These are phyloP conservation scores for Erannis defoliaria DNA, from an alignment of 2,888 invertebrate species.

Conservation along the genomic window DNA sequence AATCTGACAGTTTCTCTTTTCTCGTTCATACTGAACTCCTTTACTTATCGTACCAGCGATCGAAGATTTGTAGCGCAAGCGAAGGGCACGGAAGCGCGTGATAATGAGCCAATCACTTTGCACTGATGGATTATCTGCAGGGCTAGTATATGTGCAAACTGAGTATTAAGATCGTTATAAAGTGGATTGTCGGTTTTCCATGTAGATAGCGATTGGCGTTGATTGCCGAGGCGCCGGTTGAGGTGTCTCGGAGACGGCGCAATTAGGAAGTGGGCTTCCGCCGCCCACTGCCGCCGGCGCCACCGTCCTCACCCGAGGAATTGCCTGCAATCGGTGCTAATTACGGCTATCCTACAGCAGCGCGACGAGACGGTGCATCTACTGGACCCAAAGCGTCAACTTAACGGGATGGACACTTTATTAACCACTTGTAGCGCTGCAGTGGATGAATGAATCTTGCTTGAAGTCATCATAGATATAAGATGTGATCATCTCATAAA, in stretches of 20 bases:
- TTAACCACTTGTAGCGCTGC: constrained; percentile 22
- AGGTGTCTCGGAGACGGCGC: constrained; percentile 80
- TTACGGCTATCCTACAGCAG: constrained; percentile 66
- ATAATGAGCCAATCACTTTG: constrained; percentile 36
- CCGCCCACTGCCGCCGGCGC: constrained; percentile 82
- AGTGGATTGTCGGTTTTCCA: constrained; percentile 58
- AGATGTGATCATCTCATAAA: neutral
- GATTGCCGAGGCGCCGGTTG: constrained; percentile 84
- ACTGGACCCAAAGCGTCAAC: constrained; percentile 31
- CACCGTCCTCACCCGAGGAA: constrained; percentile 77
- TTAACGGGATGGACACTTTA: constrained; percentile 40
- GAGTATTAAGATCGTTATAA: constrained; percentile 47
- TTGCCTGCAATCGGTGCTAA: constrained; percentile 80
- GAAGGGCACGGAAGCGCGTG: constrained; percentile 32
- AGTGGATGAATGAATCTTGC: constrained; percentile 4
- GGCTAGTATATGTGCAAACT: constrained; percentile 33
- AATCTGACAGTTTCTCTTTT: neutral
- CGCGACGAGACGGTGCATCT: constrained; percentile 36
- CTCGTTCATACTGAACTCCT: neutral
- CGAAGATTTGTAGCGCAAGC: constrained; percentile 21
- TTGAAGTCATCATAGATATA: neutral
- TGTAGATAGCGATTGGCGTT: constrained; percentile 74
- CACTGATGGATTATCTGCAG: constrained; percentile 23
- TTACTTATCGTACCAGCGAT: constrained; percentile 12
- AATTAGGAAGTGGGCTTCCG: constrained; percentile 86